A percentile compares a stretch with the other conserved stretches of the same genome.
Evolutionary conservation across 2,888 invertebrate genomes (phyloP).

Genomic region (Synergus gifuensis): DNA sequence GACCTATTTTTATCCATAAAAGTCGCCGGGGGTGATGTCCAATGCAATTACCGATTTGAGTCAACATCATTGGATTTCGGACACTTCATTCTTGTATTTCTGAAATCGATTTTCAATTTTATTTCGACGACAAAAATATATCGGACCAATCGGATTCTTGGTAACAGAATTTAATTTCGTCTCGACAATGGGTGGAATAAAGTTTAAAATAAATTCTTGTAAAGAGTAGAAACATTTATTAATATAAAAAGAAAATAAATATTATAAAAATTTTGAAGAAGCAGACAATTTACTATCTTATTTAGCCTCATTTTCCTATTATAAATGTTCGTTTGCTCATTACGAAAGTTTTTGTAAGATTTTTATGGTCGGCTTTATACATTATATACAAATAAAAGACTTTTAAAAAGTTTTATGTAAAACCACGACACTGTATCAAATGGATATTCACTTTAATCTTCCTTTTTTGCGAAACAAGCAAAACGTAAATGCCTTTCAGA

Average conservation of each 20-base stretch:
- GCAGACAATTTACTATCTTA: neutral
- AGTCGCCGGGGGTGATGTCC: neutral
- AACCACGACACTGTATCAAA: neutral
- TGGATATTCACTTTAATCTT: constrained; percentile 33
- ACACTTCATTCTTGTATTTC: neutral
- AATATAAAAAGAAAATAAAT: neutral
- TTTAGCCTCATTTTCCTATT: neutral
- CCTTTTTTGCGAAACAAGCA: constrained; percentile 4
- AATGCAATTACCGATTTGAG: neutral
- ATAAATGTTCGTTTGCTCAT: neutral
- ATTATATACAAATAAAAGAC: neutral
- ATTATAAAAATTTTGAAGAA: neutral
- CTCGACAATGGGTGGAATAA: neutral
- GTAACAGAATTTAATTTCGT: neutral
- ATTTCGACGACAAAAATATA: neutral
- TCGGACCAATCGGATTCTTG: neutral
- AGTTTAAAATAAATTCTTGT: too few species aligned
- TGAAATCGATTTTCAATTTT: neutral
- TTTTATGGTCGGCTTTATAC: neutral
- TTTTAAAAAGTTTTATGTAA: neutral
- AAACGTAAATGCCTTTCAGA: constrained; percentile 17
- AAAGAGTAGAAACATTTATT: too few species aligned
- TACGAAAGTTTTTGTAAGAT: neutral
- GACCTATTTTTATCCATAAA: neutral
- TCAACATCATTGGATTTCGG: neutral